phyloP scores from a whole-genome alignment of 1,140 invertebrate species.

The Pogonomyrmex californicus region DNA sequence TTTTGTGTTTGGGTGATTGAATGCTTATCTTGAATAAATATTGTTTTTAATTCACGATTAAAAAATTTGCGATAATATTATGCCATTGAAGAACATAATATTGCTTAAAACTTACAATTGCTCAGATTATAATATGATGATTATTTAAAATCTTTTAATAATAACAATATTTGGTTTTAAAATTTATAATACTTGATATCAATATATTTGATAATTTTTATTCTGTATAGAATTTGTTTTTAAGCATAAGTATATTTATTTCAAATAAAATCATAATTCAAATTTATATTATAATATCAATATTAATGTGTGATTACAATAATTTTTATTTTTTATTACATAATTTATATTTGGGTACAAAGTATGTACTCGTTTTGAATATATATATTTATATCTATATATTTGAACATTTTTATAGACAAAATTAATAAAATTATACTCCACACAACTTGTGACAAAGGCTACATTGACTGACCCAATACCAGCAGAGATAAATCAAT shows the following conservation, averaged over 20 bases:
- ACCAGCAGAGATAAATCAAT: constrained; percentile 88
- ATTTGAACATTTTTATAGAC: constrained; percentile 89
- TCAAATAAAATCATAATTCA: background rate
- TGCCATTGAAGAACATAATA: background rate
- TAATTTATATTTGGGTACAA: too few species aligned
- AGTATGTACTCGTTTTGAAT: too few species aligned
- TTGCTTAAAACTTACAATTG: background rate
- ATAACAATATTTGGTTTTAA: background rate
- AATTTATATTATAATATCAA: too few species aligned
- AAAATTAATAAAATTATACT: constrained; percentile 97
- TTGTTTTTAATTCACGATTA: background rate
- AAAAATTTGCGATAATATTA: background rate
- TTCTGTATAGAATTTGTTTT: background rate
- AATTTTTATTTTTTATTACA: too few species aligned
- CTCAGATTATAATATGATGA: background rate
- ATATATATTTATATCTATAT: constrained; percentile 20
- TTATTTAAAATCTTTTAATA: background rate
- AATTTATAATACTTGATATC: background rate
- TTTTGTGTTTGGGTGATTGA: background rate
- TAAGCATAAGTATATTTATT: background rate
- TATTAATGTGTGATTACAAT: too few species aligned
- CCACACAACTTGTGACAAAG: constrained; percentile 95
- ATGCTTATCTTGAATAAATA: constrained; percentile 18
- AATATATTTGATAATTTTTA: background rate
- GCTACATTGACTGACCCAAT: constrained; percentile 89